A percentile compares a stretch with the other conserved stretches of the same genome.
These are phyloP conservation scores for Gasterosteus aculeatus DNA, from an alignment of 2,113 vertebrate genomes.

Conservation along the genomic window DNA sequence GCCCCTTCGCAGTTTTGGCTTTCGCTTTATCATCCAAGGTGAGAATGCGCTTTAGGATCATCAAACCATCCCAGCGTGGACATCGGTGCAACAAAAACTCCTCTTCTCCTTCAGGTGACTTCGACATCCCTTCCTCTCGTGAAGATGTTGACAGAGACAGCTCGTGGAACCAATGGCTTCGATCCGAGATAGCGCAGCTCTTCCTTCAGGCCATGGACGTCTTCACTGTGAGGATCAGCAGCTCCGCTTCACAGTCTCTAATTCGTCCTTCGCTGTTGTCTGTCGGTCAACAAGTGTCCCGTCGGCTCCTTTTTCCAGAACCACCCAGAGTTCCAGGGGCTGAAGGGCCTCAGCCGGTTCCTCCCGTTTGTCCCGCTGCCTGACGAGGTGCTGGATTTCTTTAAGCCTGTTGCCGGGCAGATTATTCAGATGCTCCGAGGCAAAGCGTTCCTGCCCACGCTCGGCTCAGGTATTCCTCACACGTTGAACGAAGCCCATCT, in stretches of 20 bases:
- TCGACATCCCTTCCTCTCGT: conserved; percentile 85
- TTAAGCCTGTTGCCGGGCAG: conserved; percentile 82
- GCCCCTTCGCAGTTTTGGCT: conserved; percentile 83
- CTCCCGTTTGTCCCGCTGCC: conserved; percentile 81
- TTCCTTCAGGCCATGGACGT: conserved; percentile 82
- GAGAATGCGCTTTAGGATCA: neutral
- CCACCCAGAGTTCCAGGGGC: conserved; percentile 80
- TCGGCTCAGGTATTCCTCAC: conserved; percentile 62
- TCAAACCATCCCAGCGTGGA: neutral
- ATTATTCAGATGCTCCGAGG: conserved; percentile 84
- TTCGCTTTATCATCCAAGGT: conserved; percentile 86
- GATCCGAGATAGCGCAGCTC: conserved; percentile 82
- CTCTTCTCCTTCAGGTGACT: conserved; percentile 74
- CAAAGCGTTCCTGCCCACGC: conserved; percentile 78
- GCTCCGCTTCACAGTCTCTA: no score
- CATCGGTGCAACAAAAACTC: neutral
- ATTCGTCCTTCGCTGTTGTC: neutral
- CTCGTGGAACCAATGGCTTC: conserved; percentile 86
- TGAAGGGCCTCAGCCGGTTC: conserved; percentile 79
- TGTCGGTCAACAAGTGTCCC: neutral
- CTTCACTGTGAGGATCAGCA: conserved; percentile 76
- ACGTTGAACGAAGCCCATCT: neutral
- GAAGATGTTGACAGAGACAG: conserved; percentile 86
- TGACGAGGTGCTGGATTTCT: conserved; percentile 85
- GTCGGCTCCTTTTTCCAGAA: conserved; percentile 55